These are phyloP conservation scores for Salpingus planirostris DNA, from an alignment of 2,888 invertebrate genomes.

Conservation along the genomic window DNA sequence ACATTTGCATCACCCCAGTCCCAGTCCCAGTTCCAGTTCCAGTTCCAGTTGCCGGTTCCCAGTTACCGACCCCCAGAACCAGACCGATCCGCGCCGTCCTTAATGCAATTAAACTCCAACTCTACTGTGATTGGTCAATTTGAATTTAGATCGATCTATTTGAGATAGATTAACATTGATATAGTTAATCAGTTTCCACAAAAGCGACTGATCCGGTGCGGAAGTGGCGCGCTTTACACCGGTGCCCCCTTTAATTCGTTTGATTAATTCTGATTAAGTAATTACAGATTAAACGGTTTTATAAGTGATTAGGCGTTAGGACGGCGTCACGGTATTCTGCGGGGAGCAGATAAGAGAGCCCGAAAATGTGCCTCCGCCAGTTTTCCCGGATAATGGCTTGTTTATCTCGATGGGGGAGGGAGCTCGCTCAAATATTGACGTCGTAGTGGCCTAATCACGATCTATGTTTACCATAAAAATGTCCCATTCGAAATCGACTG, in stretches of 20 bases:
- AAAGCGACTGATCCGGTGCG: slow-evolving; percentile 17
- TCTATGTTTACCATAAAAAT: slow-evolving; percentile 18
- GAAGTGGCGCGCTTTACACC: slow-evolving; percentile 13
- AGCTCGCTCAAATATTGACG: slow-evolving; percentile 22
- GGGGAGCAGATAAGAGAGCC: slow-evolving; percentile 11
- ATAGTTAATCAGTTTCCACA: slow-evolving; percentile 20
- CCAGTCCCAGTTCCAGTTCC: too few relatives aligned
- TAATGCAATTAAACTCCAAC: slow-evolving; percentile 20
- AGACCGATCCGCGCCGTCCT: slow-evolving; percentile 18
- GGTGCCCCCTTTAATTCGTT: slow-evolving; percentile 14
- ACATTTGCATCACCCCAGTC: slow-evolving; percentile 22
- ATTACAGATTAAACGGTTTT: slow-evolving; percentile 16
- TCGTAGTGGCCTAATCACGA: slow-evolving; percentile 21
- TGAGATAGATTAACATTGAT: slow-evolving; percentile 17
- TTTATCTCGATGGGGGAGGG: slow-evolving; percentile 15
- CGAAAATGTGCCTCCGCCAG: slow-evolving; percentile 11
- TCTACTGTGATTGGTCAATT: slow-evolving; percentile 20
- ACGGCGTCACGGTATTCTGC: slow-evolving; percentile 10
- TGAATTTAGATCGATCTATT: slow-evolving; percentile 22
- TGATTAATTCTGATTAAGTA: slow-evolving; percentile 19
- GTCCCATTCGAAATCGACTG: too few relatives aligned
- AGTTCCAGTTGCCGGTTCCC: too few relatives aligned
- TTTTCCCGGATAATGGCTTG: slow-evolving; percentile 16
- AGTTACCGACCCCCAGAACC: too few relatives aligned
- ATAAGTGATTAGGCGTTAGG: slow-evolving; percentile 16